A percentile compares a stretch with the other conserved stretches of the same genome.
phyloP scores from a whole-genome alignment of 2,113 vertebrate genomes.

The Hystrix cristata region DNA sequence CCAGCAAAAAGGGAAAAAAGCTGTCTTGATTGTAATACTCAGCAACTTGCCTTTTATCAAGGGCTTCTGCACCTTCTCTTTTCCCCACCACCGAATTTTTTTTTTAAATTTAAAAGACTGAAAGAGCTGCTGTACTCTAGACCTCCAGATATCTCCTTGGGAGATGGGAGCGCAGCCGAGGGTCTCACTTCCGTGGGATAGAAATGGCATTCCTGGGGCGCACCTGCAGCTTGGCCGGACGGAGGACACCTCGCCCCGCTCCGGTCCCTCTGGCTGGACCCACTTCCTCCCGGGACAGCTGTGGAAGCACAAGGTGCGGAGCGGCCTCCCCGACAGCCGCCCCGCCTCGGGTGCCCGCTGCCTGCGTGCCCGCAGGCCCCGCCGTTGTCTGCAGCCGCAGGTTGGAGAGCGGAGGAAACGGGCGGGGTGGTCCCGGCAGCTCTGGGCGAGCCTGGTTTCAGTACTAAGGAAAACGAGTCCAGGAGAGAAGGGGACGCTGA shows the following conservation, averaged over 20 bases:
- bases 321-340: not conserved
- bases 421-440: not conserved
- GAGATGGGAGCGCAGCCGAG: not conserved
- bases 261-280: not conserved
- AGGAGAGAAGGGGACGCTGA: constrained; percentile 11
- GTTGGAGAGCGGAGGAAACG: not conserved
- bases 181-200: not conserved
- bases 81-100: not conserved
- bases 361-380: not conserved
- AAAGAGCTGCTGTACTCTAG: not conserved
- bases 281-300: constrained; percentile 8
- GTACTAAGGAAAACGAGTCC: not conserved
- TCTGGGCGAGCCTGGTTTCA: not conserved
- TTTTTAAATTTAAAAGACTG: constrained; percentile 42
- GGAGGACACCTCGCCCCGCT: constrained; percentile 9
- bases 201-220: not conserved
- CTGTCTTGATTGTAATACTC: not conserved
- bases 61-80: not conserved
- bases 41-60: constrained; percentile 13
- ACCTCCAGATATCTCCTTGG: not conserved
- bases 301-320: not conserved
- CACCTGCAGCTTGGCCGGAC: not conserved
- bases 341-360: not conserved
- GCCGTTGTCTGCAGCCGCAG: not conserved
- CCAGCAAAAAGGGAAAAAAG: not conserved